Conservation (phyloP, 2,113 vertebrate genomes). For the Brachypteracias leptosomus region DNA sequence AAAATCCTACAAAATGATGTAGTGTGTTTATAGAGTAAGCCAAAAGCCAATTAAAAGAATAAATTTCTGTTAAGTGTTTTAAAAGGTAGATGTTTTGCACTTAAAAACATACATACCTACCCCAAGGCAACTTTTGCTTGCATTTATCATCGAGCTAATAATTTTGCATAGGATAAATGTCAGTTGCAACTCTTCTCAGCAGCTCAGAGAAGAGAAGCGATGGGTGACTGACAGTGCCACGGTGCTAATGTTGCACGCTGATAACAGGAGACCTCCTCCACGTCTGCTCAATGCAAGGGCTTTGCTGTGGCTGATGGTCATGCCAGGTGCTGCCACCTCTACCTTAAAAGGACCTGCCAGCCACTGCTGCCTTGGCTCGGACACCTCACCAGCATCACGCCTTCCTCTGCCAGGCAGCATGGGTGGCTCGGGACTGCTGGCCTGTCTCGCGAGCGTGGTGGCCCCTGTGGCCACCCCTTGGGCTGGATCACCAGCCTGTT, state of each 20-base stretch:
- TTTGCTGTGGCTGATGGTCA: not conserved
- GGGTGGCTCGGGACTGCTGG: fast-evolving
- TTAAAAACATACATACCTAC: not conserved
- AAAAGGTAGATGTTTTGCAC: not conserved
- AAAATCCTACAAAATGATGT: conserved; percentile 8
- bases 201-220: not conserved
- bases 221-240: not conserved
- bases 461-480: fast-evolving
- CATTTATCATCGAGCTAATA: conserved; percentile 17
- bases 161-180: conserved; percentile 11
- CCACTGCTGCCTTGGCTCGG: not conserved
- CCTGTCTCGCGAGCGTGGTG: not conserved
- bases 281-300: not conserved
- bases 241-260: not conserved
- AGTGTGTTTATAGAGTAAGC: not conserved
- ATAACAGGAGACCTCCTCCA: not conserved
- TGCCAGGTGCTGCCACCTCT: not conserved
- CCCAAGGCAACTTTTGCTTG: not conserved
- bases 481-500: not conserved
- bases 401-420: fast-evolving
- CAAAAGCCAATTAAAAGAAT: conserved; percentile 38
- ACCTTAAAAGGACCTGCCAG: not conserved
- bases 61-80: conserved; percentile 4
- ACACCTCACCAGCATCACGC: fast-evolving
- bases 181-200: not conserved